Evolutionary conservation across 1,140 invertebrate species (phyloP).

Genomic region (Leptestheria dahalacensis): DNA sequence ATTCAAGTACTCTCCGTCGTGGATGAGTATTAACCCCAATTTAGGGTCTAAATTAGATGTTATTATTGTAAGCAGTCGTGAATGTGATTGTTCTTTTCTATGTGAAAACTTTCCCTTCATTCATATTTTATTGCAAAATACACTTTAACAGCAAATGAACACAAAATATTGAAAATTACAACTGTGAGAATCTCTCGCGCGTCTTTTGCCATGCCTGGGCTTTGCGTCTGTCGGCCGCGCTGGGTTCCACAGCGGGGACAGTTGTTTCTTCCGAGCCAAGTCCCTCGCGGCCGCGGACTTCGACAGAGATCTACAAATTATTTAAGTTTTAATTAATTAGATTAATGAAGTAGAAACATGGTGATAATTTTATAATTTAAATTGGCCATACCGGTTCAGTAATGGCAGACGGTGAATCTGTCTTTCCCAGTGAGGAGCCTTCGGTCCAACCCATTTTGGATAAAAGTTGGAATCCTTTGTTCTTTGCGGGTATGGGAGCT

Average conservation of each 20-base stretch:
- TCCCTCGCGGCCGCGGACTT: neutral
- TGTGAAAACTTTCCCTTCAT: too few species aligned
- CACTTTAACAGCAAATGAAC: neutral
- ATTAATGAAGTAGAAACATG: too few species aligned
- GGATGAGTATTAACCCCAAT: too few species aligned
- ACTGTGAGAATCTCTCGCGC: conserved; percentile 9
- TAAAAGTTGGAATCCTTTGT: conserved; percentile 77
- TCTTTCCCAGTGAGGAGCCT: conserved; percentile 65
- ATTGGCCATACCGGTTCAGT: conserved; percentile 5
- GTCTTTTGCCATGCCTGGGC: conserved; percentile 10
- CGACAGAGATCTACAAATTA: conserved; percentile 5
- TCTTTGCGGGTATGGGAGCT: conserved; percentile 57
- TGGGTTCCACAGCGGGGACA: neutral
- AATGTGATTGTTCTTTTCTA: too few species aligned
- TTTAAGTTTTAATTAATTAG: too few species aligned
- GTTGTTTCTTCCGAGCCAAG: conserved; percentile 5
- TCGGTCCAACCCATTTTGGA: conserved; percentile 86
- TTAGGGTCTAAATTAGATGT: too few species aligned
- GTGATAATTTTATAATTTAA: neutral
- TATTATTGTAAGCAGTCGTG: too few species aligned
- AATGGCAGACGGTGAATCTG: conserved; percentile 6
- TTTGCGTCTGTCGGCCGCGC: neutral
- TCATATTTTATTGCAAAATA: neutral
- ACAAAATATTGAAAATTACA: neutral
- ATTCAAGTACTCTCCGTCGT: too few species aligned